Evolutionary conservation across 2,888 invertebrate genomes (phyloP).

Genomic region (Malacosoma neustria): DNA sequence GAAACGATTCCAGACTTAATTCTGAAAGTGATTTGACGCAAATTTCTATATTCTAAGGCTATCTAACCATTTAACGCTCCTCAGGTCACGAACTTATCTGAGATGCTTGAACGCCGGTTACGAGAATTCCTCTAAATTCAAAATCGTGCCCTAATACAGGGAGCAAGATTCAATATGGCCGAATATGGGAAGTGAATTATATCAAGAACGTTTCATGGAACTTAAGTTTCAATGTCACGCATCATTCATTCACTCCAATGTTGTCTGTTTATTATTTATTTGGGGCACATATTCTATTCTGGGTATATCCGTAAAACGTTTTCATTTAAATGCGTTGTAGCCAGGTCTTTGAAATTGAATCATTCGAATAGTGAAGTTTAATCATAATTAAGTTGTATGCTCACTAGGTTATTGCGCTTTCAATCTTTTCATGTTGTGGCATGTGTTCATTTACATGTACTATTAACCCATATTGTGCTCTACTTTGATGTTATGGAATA

Average conservation of each 20-base stretch:
- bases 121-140: constrained; percentile 16
- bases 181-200: constrained; percentile 10
- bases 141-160: constrained; percentile 31
- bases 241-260: constrained; percentile 38
- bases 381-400: not conserved
- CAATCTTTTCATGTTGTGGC: not conserved
- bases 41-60: constrained; percentile 29
- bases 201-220: constrained; percentile 26
- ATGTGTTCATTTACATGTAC: constrained; percentile 10
- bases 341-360: constrained; percentile 4
- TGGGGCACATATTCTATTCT: constrained; percentile 20
- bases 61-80: constrained; percentile 40
- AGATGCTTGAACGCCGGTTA: constrained; percentile 29
- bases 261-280: constrained; percentile 46
- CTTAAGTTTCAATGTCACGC: constrained; percentile 46
- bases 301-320: constrained; percentile 33
- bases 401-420: not conserved
- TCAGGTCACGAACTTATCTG: constrained; percentile 44
- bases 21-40: constrained; percentile 26
- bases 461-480: not conserved
- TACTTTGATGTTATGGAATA: too few species aligned
- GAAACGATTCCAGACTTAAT: constrained; percentile 40
- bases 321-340: constrained; percentile 13
- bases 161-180: constrained; percentile 20
- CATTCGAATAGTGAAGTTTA: constrained; percentile 4